Evolutionary conservation across 37 sponge, comb jelly and placozoan species (phyloP), one percentile per base, ranked within the genome.

Genomic region (Cladorhizidae sp.): DNA sequence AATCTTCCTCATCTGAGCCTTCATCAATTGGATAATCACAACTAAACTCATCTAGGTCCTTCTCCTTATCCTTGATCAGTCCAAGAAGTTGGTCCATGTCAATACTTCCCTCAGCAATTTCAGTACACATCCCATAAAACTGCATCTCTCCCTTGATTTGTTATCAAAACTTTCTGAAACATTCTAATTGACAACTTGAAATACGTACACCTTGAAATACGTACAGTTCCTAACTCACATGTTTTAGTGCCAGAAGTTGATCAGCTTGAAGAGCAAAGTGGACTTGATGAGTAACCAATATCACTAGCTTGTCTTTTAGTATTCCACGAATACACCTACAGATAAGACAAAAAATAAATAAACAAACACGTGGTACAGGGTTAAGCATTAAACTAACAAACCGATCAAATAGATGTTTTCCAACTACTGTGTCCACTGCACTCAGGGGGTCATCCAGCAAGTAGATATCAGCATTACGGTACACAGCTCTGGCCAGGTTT

Each of bases 401-500:
- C 92, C 55, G 73, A 36, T 90, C 88, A 87, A 90, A 94, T 54
- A 94, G 62, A 33, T 86, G 89, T 67, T 78, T 85, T 8, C 82
- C 89, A 9, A 90, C 92, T 18, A 71, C 79, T 40, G 92, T 67
- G 63, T 94, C 95, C 38, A 94, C 95, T 28, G 95, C 95, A 86
- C 92, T 90, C 68, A 94, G 86, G 29, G 95, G 95, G 43, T 94
- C 95, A 76, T 94, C 95, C 41, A 94, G 82, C 12, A 94, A 80
- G 81, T 81, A 90, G 58, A 94, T 67, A 43, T 90, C 92, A 22
- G 92, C 92, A 36, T 87, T 49, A 54, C 36, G 82, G 75, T 94
- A 94, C 38, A 90, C 67, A 28, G 92, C 88, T 52, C 95, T 84
- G n/a, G 97, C 97, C 50, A 96, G 88, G 57, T 86, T 87, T 32